A percentile compares a stretch with the other conserved stretches of the same genome.
These are phyloP conservation scores for Magallana gigas DNA, from an alignment of 1,140 invertebrate genomes.

Conservation along the genomic window DNA sequence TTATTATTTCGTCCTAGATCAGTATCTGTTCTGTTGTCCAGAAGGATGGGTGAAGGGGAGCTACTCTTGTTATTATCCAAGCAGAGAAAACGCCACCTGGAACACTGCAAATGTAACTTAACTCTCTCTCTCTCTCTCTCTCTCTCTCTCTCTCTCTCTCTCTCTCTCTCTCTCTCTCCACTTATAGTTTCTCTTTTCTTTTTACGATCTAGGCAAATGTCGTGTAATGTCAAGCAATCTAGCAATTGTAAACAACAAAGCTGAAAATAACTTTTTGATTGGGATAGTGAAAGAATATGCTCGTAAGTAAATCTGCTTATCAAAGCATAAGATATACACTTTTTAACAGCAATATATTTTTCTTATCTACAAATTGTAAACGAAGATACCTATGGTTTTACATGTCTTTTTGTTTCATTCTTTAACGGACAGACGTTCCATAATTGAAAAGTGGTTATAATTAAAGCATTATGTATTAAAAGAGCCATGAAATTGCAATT, in stretches of 20 bases:
- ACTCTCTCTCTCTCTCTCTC: background rate
- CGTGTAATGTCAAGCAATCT: background rate
- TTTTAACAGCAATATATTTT: no score
- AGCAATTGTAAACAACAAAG: background rate
- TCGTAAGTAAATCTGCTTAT: background rate
- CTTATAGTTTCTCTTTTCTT: no score
- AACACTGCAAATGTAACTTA: background rate
- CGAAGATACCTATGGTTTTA: no score
- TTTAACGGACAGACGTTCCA: no score
- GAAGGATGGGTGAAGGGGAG: slow-evolving; percentile 18
- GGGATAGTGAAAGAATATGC: background rate
- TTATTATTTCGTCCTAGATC: background rate
- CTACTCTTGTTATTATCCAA: slow-evolving; percentile 16
- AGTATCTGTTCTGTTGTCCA: slow-evolving; percentile 9
- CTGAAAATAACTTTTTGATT: background rate
- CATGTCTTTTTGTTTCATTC: no score
- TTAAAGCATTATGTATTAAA: no score
- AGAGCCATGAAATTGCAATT: no score
- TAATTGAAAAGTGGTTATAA: no score
- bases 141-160: slow-evolving; percentile 27
- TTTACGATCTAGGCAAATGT: slow-evolving; percentile 3
- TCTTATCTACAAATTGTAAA: no score
- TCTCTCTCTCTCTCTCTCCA: background rate
- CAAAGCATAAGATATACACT: no score
- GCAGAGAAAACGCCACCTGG: background rate